These are phyloP conservation scores for Formicarius rufipectus DNA, from an alignment of 2,113 vertebrate genomes.

Conservation along the genomic window DNA sequence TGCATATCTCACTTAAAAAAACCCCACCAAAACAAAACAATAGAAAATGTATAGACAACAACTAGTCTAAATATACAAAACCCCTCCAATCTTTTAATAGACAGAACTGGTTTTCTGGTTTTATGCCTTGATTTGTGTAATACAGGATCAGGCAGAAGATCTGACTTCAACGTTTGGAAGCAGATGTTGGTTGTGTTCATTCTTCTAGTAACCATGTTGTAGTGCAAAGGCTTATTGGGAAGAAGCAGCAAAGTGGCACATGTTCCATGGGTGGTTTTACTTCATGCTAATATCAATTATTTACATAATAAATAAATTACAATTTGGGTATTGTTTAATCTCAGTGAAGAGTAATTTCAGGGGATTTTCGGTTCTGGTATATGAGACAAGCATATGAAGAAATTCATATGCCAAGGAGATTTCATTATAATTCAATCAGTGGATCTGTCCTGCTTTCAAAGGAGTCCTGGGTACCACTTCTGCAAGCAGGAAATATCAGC, in stretches of 20 bases:
- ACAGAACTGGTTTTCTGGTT: neutral
- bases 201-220: neutral
- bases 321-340: constrained; percentile 7
- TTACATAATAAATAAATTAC: neutral
- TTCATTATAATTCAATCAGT: neutral
- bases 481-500: neutral
- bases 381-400: neutral
- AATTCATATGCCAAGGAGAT: neutral
- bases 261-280: neutral
- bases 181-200: neutral
- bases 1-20: neutral
- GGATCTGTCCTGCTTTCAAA: neutral
- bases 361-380: neutral
- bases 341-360: constrained; percentile 11
- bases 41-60: neutral
- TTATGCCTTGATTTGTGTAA: neutral
- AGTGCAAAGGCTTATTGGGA: neutral
- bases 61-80: neutral
- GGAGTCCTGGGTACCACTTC: neutral
- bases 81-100: neutral
- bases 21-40: too few species aligned
- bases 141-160: neutral
- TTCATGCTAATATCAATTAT: neutral
- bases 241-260: neutral
- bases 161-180: neutral